Evolutionary conservation across 2,888 invertebrate genomes (phyloP), one percentile per base, ranked within the genome.

Genomic region (Rhagium mordax): DNA sequence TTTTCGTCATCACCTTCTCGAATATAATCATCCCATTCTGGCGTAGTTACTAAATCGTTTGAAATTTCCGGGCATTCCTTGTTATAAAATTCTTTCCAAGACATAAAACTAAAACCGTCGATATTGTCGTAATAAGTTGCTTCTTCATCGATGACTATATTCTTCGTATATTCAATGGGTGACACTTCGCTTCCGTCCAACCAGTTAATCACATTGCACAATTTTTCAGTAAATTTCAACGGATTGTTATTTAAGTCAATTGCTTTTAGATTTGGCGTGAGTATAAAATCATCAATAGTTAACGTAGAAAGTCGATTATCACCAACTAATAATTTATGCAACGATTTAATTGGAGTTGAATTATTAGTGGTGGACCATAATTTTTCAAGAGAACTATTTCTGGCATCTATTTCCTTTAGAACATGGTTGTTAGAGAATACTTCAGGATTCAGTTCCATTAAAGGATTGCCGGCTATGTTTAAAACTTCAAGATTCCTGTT

Each of bases 391-490:
- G 90, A 90, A 77, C 93, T 93, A 82, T 92, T 91, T 84, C 94
- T 94, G 67, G 93, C 91, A 82, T 95, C 94, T 67, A 96, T 86
- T 83, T 91, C 91, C 27, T 90, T 90, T 21, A 95, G 88, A 77
- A 90, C 88, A 4, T 90, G 90, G 41, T 93, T 91, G 69, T 91
- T 88, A 71, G 90, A 83, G 86, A 95, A 95, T 2, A 94, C 89
- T 71, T 92, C 90, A 1, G 93, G 91, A 67, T 93, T 92, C 2
- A 96, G 84, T 75, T 90, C 90, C 49, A 72, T 76, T 72, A 95
- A 88, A 0, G 93, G 93, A 86, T 95, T 96, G 13, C 93, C 93
- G 78, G 93, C 92, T 55, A 96, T 89, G 83, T 91, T 93, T 10
- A 95, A 86, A 86, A 90, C 92, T 24, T 88, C 90, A 71, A 95